These are phyloP conservation scores for Mythimna vitellina DNA, from an alignment of 2,888 invertebrate species.

Conservation along the genomic window DNA sequence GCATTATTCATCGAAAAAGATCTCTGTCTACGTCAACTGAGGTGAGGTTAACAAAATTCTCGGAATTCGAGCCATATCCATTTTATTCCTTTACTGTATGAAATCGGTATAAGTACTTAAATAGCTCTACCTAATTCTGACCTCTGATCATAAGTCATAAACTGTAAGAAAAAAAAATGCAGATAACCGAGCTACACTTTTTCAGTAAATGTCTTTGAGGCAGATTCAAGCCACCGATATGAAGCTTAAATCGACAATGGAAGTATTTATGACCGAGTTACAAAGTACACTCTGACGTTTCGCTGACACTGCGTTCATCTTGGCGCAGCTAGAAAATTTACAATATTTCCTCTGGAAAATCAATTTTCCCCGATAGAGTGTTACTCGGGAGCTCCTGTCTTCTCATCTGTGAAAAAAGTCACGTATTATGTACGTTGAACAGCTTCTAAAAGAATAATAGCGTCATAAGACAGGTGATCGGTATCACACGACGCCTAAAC, in stretches of 20 bases:
- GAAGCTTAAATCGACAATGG: constrained; percentile 64
- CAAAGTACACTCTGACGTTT: constrained; percentile 68
- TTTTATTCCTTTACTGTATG: too few relatives aligned
- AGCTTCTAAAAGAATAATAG: constrained; percentile 77
- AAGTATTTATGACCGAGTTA: constrained; percentile 65
- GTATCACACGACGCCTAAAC: constrained; percentile 62
- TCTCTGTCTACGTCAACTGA: too few relatives aligned
- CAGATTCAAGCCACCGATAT: constrained; percentile 27
- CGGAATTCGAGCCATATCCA: too few relatives aligned
- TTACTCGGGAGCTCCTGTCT: constrained; percentile 75
- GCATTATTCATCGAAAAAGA: too few relatives aligned
- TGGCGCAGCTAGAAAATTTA: constrained; percentile 78
- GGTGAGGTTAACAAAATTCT: too few relatives aligned
- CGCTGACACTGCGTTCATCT: constrained; percentile 72
- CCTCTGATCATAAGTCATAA: neutral
- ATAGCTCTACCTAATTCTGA: too few relatives aligned
- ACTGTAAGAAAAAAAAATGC: neutral
- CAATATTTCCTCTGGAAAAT: constrained; percentile 85
- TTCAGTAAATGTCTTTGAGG: neutral
- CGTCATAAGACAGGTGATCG: constrained; percentile 73
- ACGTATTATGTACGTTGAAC: constrained; percentile 81
- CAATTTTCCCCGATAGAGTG: constrained; percentile 84
- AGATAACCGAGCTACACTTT: neutral
- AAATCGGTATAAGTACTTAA: too few relatives aligned
- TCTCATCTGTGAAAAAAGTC: constrained; percentile 83